Conservation (phyloP, 92 coral and sea anemone genomes). For the Phenganax stokvisi region DNA sequence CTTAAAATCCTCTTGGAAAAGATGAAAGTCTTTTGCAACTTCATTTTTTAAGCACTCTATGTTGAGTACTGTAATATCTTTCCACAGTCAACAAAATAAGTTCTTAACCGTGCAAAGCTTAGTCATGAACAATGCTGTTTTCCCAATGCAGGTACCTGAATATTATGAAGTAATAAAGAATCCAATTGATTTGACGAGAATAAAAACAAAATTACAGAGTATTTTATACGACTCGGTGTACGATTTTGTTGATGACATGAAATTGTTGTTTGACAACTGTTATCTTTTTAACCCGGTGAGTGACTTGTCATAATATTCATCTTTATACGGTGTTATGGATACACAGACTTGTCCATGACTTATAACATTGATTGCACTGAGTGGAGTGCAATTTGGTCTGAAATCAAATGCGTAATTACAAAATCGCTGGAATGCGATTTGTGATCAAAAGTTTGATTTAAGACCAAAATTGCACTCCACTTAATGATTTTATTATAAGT, state of each 20-base stretch:
- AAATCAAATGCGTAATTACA: no score
- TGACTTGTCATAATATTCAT: not conserved
- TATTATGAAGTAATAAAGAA: slow-evolving; percentile 65
- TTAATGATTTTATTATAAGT: no score
- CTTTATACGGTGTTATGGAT: not conserved
- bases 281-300: slow-evolving; percentile 61
- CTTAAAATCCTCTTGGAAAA: no score
- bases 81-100: not conserved
- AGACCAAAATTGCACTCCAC: no score
- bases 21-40: no score
- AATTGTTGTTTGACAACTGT: slow-evolving; percentile 73
- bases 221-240: slow-evolving; percentile 65
- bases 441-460: no score
- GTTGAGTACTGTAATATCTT: no score
- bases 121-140: not conserved
- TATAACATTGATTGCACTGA: no score
- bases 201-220: slow-evolving; percentile 67
- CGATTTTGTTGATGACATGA: slow-evolving; percentile 77
- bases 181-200: slow-evolving; percentile 65
- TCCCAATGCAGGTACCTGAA: slow-evolving; percentile 58
- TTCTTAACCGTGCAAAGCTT: not conserved
- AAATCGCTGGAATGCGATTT: no score
- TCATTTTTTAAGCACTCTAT: no score
- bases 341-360: not conserved
- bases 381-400: no score